Evolutionary conservation across 2,797 vertebrate genomes (phyloP).

Genomic region (Sebastes iracundus): DNA sequence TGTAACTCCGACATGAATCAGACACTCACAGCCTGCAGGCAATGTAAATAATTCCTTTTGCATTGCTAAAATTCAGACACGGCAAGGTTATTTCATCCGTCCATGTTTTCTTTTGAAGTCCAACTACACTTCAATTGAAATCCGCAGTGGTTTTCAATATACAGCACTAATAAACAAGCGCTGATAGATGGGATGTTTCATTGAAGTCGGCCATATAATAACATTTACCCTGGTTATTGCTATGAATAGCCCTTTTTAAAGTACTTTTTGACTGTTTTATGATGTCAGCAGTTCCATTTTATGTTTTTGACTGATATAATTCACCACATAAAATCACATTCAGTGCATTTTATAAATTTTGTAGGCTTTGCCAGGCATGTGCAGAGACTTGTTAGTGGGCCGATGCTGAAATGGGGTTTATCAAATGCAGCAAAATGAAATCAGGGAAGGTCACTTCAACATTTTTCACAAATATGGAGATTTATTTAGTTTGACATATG

Average conservation of each 20-base stretch:
- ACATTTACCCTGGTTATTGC: neutral
- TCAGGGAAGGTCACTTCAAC: neutral
- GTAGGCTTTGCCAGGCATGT: neutral
- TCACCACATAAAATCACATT: constrained; percentile 4
- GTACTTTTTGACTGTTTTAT: neutral
- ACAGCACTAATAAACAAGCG: neutral
- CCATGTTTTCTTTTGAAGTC: constrained; percentile 51
- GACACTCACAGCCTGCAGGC: constrained; percentile 44
- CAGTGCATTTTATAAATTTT: neutral
- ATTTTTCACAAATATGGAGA: constrained; percentile 6
- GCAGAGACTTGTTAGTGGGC: neutral
- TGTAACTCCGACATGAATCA: constrained; percentile 49
- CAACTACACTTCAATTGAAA: constrained; percentile 15
- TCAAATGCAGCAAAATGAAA: neutral
- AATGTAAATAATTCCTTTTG: constrained; percentile 69
- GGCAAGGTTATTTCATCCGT: constrained; percentile 42
- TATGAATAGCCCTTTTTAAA: neutral
- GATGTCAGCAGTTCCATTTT: neutral
- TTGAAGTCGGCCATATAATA: neutral
- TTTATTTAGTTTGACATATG: constrained; percentile 37
- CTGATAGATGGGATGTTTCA: neutral
- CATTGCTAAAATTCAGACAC: constrained; percentile 45
- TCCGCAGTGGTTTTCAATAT: neutral
- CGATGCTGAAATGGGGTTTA: neutral
- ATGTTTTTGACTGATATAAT: neutral